Evolutionary conservation across 2,888 invertebrate genomes (phyloP).

Genomic region (Phyllotreta cruciferae): DNA sequence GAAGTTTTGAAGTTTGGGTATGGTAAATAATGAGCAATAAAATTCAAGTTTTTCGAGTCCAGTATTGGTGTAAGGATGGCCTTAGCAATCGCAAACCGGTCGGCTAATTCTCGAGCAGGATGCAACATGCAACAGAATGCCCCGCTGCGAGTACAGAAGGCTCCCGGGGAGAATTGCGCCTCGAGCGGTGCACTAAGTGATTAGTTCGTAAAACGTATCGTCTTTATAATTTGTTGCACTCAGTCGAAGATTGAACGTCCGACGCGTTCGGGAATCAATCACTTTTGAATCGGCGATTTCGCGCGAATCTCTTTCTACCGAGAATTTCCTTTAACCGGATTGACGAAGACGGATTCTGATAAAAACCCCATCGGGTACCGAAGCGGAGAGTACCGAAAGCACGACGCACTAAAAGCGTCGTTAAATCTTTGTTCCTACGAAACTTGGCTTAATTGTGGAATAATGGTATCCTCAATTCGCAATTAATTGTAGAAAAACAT

Average conservation of each 20-base stretch:
- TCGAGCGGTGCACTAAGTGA: constrained; percentile 26
- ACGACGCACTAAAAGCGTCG: no score
- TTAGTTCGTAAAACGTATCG: constrained; percentile 30
- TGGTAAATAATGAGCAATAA: not conserved
- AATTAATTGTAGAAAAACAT: no score
- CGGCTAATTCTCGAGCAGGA: constrained; percentile 2
- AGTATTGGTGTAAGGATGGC: constrained; percentile 3
- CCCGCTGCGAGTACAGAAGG: constrained; percentile 26
- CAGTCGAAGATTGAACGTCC: constrained; percentile 4
- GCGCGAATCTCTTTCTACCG: no score
- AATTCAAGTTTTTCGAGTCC: not conserved
- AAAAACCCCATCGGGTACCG: no score
- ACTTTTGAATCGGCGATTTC: not conserved
- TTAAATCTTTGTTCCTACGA: no score
- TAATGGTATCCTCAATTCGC: no score
- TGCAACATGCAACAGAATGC: constrained; percentile 29
- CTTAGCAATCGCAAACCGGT: constrained; percentile 24
- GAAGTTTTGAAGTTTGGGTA: no score
- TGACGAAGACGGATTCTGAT: no score
- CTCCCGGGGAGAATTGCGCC: constrained; percentile 26
- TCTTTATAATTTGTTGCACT: constrained; percentile 27
- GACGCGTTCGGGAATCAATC: not conserved
- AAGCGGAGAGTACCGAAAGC: no score
- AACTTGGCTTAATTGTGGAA: no score
- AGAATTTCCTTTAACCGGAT: no score